A percentile compares a stretch with the other conserved stretches of the same genome.
phyloP scores from a whole-genome alignment of 2,888 invertebrate genomes.

The Drosophila macrospina region DNA sequence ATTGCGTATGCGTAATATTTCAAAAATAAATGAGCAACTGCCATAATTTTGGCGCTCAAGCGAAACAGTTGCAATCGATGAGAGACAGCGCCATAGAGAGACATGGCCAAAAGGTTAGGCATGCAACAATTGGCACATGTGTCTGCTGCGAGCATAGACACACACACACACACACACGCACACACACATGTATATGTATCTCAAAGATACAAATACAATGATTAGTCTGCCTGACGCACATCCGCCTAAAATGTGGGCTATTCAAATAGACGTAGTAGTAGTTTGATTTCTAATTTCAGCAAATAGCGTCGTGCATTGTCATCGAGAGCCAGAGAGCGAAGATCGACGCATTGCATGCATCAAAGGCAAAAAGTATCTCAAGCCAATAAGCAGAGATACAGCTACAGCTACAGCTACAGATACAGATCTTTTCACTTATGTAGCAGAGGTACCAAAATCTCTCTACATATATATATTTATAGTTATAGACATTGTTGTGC shows the following conservation, averaged over 20 bases:
- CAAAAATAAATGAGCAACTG: conserved; percentile 71
- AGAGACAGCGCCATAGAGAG: conserved; percentile 12
- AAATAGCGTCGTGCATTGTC: conserved; percentile 76
- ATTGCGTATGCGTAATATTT: conserved; percentile 76
- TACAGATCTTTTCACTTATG: too few species aligned
- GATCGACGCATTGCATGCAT: conserved; percentile 57
- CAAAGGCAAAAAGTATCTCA: conserved; percentile 62
- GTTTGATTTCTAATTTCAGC: conserved; percentile 65
- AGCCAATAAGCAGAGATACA: conserved; percentile 60
- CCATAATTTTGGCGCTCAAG: conserved; percentile 36
- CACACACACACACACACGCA: too few species aligned
- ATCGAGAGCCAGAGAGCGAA: conserved; percentile 33
- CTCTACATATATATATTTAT: conserved; percentile 15
- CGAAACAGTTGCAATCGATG: conserved; percentile 53
- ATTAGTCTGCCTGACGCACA: conserved; percentile 72
- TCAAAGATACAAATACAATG: conserved; percentile 36
- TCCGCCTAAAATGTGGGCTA: conserved; percentile 72
- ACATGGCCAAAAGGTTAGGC: conserved; percentile 45
- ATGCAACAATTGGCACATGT: conserved; percentile 74
- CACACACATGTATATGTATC: too few species aligned
- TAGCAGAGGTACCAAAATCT: conserved; percentile 12
- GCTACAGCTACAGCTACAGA: conserved; percentile 7
- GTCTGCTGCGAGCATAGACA: conserved; percentile 3
- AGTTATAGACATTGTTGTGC: conserved; percentile 59
- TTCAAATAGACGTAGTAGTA: conserved; percentile 48